Percentiles rank a stretch among this genome's conserved stretches.
Evolutionary conservation across 2,888 invertebrate genomes (phyloP).

Genomic region (Chaetogeoica ovagalla): DNA sequence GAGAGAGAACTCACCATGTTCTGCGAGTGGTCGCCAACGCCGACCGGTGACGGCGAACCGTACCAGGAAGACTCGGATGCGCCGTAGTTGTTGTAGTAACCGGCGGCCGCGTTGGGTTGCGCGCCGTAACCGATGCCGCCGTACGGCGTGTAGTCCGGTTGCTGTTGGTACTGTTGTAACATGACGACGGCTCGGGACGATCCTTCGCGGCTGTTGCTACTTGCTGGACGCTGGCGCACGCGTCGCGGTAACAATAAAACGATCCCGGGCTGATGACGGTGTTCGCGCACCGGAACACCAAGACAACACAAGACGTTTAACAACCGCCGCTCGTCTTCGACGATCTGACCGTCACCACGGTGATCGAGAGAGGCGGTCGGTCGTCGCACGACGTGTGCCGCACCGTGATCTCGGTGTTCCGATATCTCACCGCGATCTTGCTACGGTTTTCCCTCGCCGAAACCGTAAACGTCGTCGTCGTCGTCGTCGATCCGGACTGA

Average conservation of each 20-base stretch:
- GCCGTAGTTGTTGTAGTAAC: constrained; percentile 45
- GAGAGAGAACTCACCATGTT: constrained; percentile 26
- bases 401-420: constrained; percentile 35
- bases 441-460: background rate
- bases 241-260: too few species aligned
- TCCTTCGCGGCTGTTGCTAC: background rate
- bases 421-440: constrained; percentile 22
- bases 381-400: background rate
- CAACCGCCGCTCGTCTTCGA: constrained; percentile 8
- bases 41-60: constrained; percentile 29
- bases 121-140: constrained; percentile 40
- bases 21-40: constrained; percentile 18
- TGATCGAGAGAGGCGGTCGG: constrained; percentile 34
- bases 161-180: constrained; percentile 50
- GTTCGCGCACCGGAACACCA: too few species aligned
- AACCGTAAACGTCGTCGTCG: constrained; percentile 30
- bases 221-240: background rate
- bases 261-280: too few species aligned
- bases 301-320: background rate
- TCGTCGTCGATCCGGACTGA: background rate
- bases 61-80: constrained; percentile 39
- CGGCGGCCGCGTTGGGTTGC: constrained; percentile 21
- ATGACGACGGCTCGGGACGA: background rate
- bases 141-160: constrained; percentile 45
- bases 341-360: constrained; percentile 24